These are phyloP conservation scores for Malurus elegans DNA, from an alignment of 2,113 vertebrate genomes.

Conservation along the genomic window DNA sequence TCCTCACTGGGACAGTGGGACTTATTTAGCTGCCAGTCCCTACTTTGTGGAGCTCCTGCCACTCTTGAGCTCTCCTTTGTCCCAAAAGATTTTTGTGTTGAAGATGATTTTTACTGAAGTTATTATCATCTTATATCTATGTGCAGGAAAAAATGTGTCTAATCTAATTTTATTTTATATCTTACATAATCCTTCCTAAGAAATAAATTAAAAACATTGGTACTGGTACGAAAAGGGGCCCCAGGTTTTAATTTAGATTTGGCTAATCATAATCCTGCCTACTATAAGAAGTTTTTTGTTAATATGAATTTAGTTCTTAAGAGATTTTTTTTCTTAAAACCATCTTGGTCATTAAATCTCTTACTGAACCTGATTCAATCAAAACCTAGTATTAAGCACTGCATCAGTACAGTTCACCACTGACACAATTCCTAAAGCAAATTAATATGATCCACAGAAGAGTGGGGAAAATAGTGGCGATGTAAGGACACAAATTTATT, in stretches of 20 bases:
- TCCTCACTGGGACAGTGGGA: rapidly evolving
- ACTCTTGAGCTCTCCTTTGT: neutral
- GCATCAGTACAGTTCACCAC: neutral
- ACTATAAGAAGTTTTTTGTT: neutral
- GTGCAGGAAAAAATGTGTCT: conserved; percentile 6
- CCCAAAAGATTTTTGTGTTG: neutral
- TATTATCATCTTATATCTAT: neutral
- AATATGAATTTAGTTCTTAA: neutral
- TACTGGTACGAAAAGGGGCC: neutral
- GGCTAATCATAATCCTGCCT: conserved; percentile 34
- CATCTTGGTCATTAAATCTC: neutral
- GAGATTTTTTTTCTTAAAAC: neutral
- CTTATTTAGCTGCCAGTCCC: neutral
- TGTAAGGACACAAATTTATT: neutral
- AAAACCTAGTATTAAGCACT: neutral
- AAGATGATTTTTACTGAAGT: neutral
- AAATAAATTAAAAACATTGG: conserved; percentile 58
- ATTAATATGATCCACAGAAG: neutral
- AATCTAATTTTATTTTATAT: conserved; percentile 39
- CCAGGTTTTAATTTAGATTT: conserved; percentile 54
- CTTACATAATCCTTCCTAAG: conserved; percentile 41
- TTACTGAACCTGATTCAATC: neutral
- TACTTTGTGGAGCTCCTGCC: rapidly evolving
- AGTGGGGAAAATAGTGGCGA: neutral
- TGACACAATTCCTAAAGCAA: neutral